Percentiles rank a stretch among this genome's conserved stretches.
These are phyloP conservation scores for Dryobates pubescens DNA, from an alignment of 2,797 vertebrate genomes.

Conservation along the genomic window DNA sequence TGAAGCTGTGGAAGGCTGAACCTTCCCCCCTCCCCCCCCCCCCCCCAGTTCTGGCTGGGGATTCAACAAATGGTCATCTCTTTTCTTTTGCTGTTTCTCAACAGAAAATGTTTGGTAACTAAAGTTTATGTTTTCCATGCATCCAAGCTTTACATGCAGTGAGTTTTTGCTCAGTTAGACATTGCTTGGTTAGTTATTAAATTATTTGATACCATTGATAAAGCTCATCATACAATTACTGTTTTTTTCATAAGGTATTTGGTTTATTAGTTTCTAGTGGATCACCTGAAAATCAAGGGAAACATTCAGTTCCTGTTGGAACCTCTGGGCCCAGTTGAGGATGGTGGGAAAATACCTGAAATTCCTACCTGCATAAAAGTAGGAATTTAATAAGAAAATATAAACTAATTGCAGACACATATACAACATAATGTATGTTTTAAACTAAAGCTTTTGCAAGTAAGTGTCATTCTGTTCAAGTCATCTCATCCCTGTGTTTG, in stretches of 20 bases:
- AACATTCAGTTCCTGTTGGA: not conserved
- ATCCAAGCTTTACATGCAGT: not conserved
- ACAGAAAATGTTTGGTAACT: not conserved
- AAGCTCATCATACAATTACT: not conserved
- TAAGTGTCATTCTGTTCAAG: not conserved
- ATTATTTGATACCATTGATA: not conserved
- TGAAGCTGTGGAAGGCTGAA: not conserved
- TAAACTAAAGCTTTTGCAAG: not conserved
- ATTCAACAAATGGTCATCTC: not conserved
- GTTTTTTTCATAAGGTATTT: not conserved
- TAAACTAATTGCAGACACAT: not conserved
- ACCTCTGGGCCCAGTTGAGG: not conserved
- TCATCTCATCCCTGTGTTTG: not conserved
- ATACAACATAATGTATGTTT: not conserved
- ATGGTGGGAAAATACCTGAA: not conserved
- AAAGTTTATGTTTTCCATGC: not conserved
- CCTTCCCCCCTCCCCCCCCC: no score
- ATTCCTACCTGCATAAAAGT: not conserved
- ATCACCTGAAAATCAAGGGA: not conserved
- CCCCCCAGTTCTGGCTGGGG: not conserved
- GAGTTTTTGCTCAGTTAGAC: not conserved
- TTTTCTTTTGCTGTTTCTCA: not conserved
- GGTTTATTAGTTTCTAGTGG: not conserved
- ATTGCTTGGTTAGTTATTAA: not conserved
- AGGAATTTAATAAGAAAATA: not conserved